Evolutionary conservation across 30 jellyfish, hydroid and myxozoan genomes (phyloP), one percentile per base, ranked within the genome.

Genomic region (Aurelia coerulea): DNA sequence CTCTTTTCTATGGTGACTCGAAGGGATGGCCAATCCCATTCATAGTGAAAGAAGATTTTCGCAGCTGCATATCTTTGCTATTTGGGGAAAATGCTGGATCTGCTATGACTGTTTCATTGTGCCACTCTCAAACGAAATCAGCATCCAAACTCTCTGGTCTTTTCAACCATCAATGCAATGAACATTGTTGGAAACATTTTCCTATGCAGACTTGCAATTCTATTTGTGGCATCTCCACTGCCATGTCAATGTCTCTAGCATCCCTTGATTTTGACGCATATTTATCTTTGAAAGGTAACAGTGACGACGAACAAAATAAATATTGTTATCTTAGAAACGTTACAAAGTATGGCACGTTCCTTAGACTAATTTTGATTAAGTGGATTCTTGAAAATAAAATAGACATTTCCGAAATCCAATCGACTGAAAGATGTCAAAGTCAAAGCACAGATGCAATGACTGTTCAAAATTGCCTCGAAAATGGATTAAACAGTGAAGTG

Each of bases 141-240:
- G 11, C 12, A 4, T 8, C 11, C 56, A 46, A 46, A 46, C 56
- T 46, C 8, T 46, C 56, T 46, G 70, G 4, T 60, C 5, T 34
- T 60, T 60, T 60, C 8, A n/a, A 60, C 62, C 80, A 70, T 31
- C 39, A 70, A 70, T 74, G 85, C 46, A 37, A 23, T 15, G 49
- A 56, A 8, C 34, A 31, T 8, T 74, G 85, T 23, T 74, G 85
- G 85, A 16, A 37, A 52, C 34, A 19, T 23, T 74, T 46, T 49
- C 85, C 85, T 56, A 19, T 74, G 73, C 85, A 74, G 19, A 46
- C 32, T 23, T 39, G 46, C 32, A 54, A 56, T 39, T n/a, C 52
- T 29, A 74, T 52, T 53, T 74, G 85, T 74, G 85, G 85, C 18
- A 56, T 74, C 11, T 53, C 73, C 29, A 33, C 85, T 15, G 46